Evolutionary conservation across 2,888 invertebrate genomes (phyloP).

Genomic region (Cordylochernes scorpioides): DNA sequence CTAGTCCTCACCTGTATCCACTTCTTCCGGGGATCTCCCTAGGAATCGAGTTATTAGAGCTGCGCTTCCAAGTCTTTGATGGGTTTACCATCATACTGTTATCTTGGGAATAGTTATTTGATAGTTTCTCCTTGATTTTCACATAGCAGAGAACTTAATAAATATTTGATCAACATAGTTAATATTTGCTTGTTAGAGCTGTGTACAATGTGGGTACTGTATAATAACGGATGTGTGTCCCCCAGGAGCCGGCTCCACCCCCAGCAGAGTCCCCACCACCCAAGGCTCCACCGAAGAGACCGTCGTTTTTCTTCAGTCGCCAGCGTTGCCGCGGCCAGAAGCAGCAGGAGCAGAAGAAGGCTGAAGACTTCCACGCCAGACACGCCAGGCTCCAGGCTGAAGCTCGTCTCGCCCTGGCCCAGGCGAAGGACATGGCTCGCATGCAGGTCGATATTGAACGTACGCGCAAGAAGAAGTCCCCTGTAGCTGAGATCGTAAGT

Average conservation of each 20-base stretch:
- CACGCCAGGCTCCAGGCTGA: conserved; percentile 38
- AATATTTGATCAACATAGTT: no score
- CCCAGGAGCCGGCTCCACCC: background rate
- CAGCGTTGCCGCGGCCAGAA: conserved; percentile 7
- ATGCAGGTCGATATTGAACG: conserved; percentile 43
- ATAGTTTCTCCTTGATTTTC: no score
- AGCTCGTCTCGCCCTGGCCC: conserved; percentile 55
- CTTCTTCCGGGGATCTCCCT: no score
- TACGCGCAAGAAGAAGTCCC: conserved; percentile 30
- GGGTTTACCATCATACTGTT: no score
- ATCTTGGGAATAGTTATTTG: no score
- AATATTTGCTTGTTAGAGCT: no score
- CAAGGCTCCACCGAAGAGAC: conserved; percentile 8
- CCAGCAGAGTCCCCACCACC: conserved; percentile 2
- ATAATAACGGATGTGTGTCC: no score
- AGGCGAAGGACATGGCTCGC: conserved; percentile 67
- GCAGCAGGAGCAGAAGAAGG: conserved; percentile 24
- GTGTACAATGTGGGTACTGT: no score
- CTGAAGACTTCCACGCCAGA: conserved; percentile 10
- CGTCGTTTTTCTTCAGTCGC: conserved; percentile 12
- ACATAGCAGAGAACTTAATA: no score
- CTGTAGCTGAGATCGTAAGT: conserved; percentile 55
- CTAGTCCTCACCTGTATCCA: no score
- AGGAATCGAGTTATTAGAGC: no score
- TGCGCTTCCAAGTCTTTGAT: no score